Evolutionary conservation across 2,113 vertebrate genomes (phyloP), one percentile per base, ranked within the genome.

Genomic region (Callopanchax toddi): DNA sequence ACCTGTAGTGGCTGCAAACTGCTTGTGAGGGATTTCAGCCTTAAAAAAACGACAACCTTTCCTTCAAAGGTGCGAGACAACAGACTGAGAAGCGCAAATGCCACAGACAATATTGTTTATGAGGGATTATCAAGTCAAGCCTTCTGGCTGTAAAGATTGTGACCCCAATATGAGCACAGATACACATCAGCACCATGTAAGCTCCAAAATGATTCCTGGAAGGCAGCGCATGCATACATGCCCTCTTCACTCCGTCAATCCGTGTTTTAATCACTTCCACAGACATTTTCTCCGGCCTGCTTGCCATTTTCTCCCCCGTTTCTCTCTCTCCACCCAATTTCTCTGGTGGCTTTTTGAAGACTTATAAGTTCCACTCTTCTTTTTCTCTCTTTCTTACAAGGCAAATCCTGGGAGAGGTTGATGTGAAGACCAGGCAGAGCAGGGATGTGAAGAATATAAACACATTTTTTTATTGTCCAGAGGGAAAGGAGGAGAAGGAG

Each of bases 361-460:
- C 79, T 73, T 78, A n/a, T n/a, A 81, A 84, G 74, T 82, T 79
- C 79, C 66, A 34, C 60, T 78, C 61, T 54, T 56, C 75, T 23
- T 57, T 32, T 4, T 20, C 46, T 66, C 56, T 51, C 59, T 81
- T 76, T 78, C 79, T 81, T 82, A 89, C 86, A 91, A 85, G 84
- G 83, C 89, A 90, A 92, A 90, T 86, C 86, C 88, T 75, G 83
- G 20, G 61, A 81, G 81, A 76, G 85, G 90, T 83, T 90, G 79
- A 87, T 90, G 84, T 91, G 89, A 90, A 90, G 93, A 91, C 86
- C 76, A 86, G 85, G 91, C 90, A 86, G 84, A 83, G 91, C 86
- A 86, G 88, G 78, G 79, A 83, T 89, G 90, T 88, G 89, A 89
- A 90, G 91, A 92, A 94, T 92, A 95, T 93, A 96, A 96, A 96